These are phyloP conservation scores for Brachypteracias leptosomus DNA, from an alignment of 2,113 vertebrate species.

Conservation along the genomic window DNA sequence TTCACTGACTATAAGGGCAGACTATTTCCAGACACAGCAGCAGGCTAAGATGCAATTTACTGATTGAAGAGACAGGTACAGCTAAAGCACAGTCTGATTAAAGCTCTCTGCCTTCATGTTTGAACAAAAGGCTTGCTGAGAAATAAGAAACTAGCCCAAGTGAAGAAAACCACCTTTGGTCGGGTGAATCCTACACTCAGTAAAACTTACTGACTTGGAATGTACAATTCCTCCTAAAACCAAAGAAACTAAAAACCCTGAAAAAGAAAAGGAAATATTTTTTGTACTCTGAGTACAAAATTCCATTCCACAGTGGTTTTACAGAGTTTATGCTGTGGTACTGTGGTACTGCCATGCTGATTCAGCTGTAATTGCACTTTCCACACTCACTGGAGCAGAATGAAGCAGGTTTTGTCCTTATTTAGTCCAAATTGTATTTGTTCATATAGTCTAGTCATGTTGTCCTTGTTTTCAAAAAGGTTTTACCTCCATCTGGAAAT, in stretches of 20 bases:
- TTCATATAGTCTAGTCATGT: conserved; percentile 6
- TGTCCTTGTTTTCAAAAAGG: conserved; percentile 14
- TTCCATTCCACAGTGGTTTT: background rate
- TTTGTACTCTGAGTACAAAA: background rate
- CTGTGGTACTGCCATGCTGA: background rate
- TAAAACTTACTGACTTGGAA: background rate
- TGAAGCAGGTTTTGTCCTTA: conserved; percentile 13
- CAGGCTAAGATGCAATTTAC: background rate
- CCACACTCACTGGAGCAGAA: background rate
- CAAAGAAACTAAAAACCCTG: rapidly evolving
- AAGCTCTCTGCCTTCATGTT: background rate
- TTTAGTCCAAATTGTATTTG: conserved; percentile 12
- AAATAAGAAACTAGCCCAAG: background rate
- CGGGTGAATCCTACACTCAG: background rate
- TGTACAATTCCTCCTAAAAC: background rate
- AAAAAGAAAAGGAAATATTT: no score
- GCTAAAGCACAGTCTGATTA: background rate
- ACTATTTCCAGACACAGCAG: background rate
- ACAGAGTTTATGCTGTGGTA: background rate
- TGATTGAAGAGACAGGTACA: conserved; percentile 6
- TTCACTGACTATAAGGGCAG: background rate
- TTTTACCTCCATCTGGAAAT: conserved; percentile 19
- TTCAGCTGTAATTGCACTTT: conserved; percentile 31
- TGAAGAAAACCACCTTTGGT: background rate
- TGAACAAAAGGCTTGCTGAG: background rate